Evolutionary conservation across 2,888 invertebrate genomes (phyloP).

Genomic region (Taenaris catops): DNA sequence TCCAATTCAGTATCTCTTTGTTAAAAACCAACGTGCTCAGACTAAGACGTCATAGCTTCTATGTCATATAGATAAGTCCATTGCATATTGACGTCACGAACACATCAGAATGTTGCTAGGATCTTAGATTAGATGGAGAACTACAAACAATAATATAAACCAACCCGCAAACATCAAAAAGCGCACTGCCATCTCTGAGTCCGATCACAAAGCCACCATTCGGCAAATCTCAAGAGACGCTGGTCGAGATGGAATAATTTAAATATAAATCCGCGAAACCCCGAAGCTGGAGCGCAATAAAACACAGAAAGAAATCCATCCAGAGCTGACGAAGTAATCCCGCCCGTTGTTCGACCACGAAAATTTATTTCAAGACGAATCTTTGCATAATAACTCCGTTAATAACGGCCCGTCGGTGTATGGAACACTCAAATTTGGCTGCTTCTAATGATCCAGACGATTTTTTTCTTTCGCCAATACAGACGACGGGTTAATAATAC

Average conservation of each 20-base stretch:
- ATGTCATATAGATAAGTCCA: too few relatives aligned
- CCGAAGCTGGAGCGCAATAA: conserved; percentile 50
- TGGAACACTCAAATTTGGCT: conserved; percentile 26
- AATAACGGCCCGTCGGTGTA: conserved; percentile 29
- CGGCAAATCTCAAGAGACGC: conserved; percentile 28
- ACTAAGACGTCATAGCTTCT: too few relatives aligned
- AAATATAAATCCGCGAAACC: conserved; percentile 51
- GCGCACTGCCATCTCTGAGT: conserved; percentile 11
- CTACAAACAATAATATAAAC: background rate
- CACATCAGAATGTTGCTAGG: too few relatives aligned
- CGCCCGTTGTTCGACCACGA: conserved; percentile 38
- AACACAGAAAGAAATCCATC: conserved; percentile 50
- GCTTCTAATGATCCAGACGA: too few relatives aligned
- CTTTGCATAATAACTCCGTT: conserved; percentile 50
- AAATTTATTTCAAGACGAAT: conserved; percentile 54
- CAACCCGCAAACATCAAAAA: conserved; percentile 8
- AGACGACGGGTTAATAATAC: too few relatives aligned
- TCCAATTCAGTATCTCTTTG: too few relatives aligned
- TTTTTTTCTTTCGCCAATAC: too few relatives aligned
- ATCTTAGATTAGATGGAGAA: too few relatives aligned
- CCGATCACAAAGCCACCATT: conserved; percentile 20
- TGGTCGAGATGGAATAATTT: conserved; percentile 57
- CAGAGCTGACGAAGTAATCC: conserved; percentile 50
- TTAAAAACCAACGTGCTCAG: too few relatives aligned
- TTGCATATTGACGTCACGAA: too few relatives aligned